Percentiles rank a stretch among this genome's conserved stretches.
Evolutionary conservation across 2,797 vertebrate genomes (phyloP).

Genomic region (Cryptoprocta ferox): DNA sequence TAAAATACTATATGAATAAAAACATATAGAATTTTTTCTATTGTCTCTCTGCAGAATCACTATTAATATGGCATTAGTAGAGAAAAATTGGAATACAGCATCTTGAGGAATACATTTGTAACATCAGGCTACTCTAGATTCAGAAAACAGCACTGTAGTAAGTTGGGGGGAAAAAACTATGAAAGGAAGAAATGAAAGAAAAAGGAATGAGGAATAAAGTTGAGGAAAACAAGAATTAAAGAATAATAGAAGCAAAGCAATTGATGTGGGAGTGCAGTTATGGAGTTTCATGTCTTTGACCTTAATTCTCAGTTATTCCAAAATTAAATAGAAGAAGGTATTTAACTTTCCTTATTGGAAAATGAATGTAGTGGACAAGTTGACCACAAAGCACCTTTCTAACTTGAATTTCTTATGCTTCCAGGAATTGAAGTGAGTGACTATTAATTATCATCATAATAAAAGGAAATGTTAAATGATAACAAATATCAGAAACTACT

Average conservation of each 20-base stretch:
- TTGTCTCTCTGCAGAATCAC: not conserved
- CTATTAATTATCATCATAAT: not conserved
- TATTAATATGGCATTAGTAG: not conserved
- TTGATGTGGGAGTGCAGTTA: not conserved
- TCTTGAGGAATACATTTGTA: not conserved
- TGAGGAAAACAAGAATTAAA: not conserved
- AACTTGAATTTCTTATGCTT: conserved; percentile 19
- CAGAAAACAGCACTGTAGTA: not conserved
- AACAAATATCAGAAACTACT: not conserved
- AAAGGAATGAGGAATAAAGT: not conserved
- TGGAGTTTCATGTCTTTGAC: not conserved
- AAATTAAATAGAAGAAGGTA: conserved; percentile 2
- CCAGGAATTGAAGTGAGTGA: not conserved
- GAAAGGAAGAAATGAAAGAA: not conserved
- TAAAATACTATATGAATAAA: not conserved
- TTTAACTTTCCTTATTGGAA: not conserved
- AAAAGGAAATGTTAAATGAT: not conserved
- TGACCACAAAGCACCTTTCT: not conserved
- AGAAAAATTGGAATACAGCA: not conserved
- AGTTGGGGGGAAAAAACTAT: not conserved
- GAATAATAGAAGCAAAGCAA: not conserved
- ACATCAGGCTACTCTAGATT: not conserved
- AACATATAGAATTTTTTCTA: not conserved
- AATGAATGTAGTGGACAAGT: not conserved
- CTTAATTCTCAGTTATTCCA: not conserved